Evolutionary conservation across 2,888 invertebrate species (phyloP).

Genomic region (Drosophila colorata): DNA sequence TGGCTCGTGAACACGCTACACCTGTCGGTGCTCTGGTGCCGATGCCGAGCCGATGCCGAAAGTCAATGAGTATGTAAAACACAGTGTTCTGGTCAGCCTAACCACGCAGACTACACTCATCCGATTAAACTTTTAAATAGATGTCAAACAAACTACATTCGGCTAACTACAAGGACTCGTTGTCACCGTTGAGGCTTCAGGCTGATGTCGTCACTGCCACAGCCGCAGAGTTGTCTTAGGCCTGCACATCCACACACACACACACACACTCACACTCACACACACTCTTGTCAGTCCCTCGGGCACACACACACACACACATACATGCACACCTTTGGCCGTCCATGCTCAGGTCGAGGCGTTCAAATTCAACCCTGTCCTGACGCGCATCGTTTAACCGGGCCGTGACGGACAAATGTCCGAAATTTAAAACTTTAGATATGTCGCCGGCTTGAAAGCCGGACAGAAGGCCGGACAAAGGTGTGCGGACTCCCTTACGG

Average conservation of each 20-base stretch:
- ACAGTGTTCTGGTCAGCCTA: constrained; percentile 78
- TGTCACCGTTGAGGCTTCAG: constrained; percentile 45
- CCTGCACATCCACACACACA: constrained; percentile 49
- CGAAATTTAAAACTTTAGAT: constrained; percentile 80
- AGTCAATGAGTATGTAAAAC: constrained; percentile 78
- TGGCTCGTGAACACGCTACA: constrained; percentile 45
- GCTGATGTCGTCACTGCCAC: constrained; percentile 19
- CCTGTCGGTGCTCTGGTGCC: constrained; percentile 65
- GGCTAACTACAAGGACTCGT: constrained; percentile 73
- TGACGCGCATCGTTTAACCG: constrained; percentile 36
- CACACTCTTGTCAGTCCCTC: background rate
- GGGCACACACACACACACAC: no score
- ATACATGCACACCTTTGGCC: constrained; percentile 21
- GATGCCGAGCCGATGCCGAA: constrained; percentile 54
- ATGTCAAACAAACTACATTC: constrained; percentile 81
- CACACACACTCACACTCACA: constrained; percentile 16
- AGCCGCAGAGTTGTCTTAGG: constrained; percentile 65
- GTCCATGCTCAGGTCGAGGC: constrained; percentile 45
- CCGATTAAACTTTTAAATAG: constrained; percentile 82
- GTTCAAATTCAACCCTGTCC: constrained; percentile 55
- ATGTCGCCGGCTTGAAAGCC: constrained; percentile 36
- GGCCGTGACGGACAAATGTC: constrained; percentile 75
- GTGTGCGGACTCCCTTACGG: constrained; percentile 7
- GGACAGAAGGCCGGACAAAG: constrained; percentile 1
- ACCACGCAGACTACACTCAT: constrained; percentile 81